These are phyloP conservation scores for Lasius fuliginosus DNA, from an alignment of 2,888 invertebrate genomes.

Conservation along the genomic window DNA sequence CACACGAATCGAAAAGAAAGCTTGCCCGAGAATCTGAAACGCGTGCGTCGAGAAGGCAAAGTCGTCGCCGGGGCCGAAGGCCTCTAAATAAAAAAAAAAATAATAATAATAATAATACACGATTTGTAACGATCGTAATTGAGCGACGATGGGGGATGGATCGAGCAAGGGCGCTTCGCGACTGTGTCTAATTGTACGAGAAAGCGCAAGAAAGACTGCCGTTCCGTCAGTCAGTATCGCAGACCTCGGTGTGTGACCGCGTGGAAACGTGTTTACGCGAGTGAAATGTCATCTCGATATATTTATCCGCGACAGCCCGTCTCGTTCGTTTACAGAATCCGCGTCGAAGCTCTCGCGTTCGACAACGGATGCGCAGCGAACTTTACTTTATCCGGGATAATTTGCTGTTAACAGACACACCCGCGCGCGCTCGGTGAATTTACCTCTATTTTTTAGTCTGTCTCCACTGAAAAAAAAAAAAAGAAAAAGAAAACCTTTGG, in stretches of 20 bases:
- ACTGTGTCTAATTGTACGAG: slow-evolving; percentile 54
- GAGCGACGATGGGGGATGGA: slow-evolving; percentile 13
- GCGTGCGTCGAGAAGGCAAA: slow-evolving; percentile 13
- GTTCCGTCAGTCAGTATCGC: slow-evolving; percentile 50
- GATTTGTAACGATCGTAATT: neutral
- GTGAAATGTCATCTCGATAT: slow-evolving; percentile 30
- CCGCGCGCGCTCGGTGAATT: neutral
- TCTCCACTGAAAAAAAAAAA: neutral
- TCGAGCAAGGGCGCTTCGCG: slow-evolving; percentile 9
- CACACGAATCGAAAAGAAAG: neutral
- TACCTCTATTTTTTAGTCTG: neutral
- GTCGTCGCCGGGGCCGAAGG: neutral
- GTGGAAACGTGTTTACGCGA: slow-evolving; percentile 31
- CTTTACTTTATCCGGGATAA: neutral
- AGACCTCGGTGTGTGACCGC: slow-evolving; percentile 36
- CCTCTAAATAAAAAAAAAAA: too few species aligned
- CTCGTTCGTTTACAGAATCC: neutral
- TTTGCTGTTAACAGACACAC: neutral
- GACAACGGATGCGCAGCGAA: neutral
- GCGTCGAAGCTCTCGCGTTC: neutral
- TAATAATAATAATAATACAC: neutral
- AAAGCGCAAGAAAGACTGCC: slow-evolving; percentile 69
- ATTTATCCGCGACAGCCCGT: neutral
- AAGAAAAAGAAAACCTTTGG: neutral
- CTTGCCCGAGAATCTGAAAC: slow-evolving; percentile 18